These are phyloP conservation scores for Zaprionus ornatus DNA, from an alignment of 1,140 invertebrate genomes.

Conservation along the genomic window DNA sequence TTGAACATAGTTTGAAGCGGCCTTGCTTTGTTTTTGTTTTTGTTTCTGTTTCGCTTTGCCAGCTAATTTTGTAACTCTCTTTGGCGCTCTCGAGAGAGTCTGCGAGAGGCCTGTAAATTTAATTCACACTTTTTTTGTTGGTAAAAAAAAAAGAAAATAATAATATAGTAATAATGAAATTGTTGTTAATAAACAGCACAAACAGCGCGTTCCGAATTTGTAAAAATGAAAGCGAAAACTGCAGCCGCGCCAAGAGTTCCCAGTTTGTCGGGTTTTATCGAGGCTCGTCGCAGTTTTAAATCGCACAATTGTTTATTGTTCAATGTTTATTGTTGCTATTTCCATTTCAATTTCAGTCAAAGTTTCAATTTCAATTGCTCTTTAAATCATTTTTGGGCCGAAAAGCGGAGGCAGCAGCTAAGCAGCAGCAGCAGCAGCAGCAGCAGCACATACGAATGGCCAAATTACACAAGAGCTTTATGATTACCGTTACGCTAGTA, in stretches of 20 bases:
- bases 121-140: slow-evolving; percentile 53
- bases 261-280: slow-evolving; percentile 10
- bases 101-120: slow-evolving; percentile 32
- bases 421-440: background rate
- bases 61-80: slow-evolving; percentile 17
- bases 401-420: slow-evolving; percentile 9
- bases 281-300: background rate
- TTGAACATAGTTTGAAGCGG: slow-evolving; percentile 37
- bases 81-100: background rate
- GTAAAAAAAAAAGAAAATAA: slow-evolving; percentile 1
- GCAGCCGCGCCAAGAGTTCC: slow-evolving; percentile 2
- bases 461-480: slow-evolving; percentile 44
- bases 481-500: slow-evolving; percentile 7
- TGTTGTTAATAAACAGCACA: slow-evolving; percentile 63
- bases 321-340: slow-evolving; percentile 38
- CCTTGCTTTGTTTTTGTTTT: slow-evolving; percentile 62
- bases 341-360: slow-evolving; percentile 15
- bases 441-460: slow-evolving; percentile 67
- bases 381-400: slow-evolving; percentile 4
- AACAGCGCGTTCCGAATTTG: slow-evolving; percentile 48
- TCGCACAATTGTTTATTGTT: slow-evolving; percentile 37
- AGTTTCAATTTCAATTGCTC: slow-evolving; percentile 12
- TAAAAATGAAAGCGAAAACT: slow-evolving; percentile 68
- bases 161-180: slow-evolving; percentile 27
- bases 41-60: slow-evolving; percentile 15